phyloP scores from a whole-genome alignment of 1,140 invertebrate genomes.

The Drosophila nigromelanica region DNA sequence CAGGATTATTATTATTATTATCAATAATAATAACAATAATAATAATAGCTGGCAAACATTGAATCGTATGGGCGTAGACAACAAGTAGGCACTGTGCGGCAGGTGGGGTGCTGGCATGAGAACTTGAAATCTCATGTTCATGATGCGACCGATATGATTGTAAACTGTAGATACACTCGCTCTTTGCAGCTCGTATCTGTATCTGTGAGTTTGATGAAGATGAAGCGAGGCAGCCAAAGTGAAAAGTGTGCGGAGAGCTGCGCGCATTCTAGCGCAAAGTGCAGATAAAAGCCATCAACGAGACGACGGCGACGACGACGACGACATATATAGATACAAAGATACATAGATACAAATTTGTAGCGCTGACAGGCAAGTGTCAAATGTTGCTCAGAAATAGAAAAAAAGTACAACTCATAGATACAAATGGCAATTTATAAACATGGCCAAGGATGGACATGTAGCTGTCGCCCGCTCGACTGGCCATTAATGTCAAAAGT shows the following conservation, averaged over 20 bases:
- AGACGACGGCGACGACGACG: not conserved
- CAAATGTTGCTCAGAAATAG: constrained; percentile 37
- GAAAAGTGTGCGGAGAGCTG: constrained; percentile 53
- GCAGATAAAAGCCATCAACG: constrained; percentile 68
- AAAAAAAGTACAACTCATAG: constrained; percentile 33
- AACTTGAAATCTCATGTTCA: constrained; percentile 7
- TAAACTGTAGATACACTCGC: constrained; percentile 28
- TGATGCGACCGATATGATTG: constrained; percentile 42
- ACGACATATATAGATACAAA: constrained; percentile 41
- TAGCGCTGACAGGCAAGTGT: constrained; percentile 61
- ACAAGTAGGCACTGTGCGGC: constrained; percentile 15
- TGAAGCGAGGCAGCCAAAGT: constrained; percentile 62
- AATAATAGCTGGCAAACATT: constrained; percentile 29
- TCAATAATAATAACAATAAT: constrained; percentile 26
- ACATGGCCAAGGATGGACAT: constrained; percentile 53
- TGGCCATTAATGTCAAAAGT: constrained; percentile 80
- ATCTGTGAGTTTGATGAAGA: constrained; percentile 54
- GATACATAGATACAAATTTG: constrained; percentile 68
- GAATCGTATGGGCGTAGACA: constrained; percentile 21
- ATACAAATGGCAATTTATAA: constrained; percentile 78
- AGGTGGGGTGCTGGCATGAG: not conserved
- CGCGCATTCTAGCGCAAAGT: constrained; percentile 78
- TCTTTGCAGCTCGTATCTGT: not conserved
- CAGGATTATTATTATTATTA: constrained; percentile 60
- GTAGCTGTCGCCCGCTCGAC: constrained; percentile 30